A percentile compares a stretch with the other conserved stretches of the same genome.
phyloP scores from a whole-genome alignment of 2,113 vertebrate species.

The Tricholaema leucomelas region DNA sequence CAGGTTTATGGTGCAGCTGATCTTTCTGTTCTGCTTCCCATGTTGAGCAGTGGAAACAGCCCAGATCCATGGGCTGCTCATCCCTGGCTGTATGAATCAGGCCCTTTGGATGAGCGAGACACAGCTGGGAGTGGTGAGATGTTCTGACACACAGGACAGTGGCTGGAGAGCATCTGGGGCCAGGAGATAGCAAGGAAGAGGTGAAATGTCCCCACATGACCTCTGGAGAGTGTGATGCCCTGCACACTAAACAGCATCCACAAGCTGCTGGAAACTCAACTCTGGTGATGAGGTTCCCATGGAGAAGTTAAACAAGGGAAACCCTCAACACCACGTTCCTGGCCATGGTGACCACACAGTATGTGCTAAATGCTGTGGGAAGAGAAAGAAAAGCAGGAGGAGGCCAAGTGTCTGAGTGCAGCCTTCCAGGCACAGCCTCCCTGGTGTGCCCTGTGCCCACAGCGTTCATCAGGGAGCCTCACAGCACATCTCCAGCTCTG shows the following conservation, averaged over 20 bases:
- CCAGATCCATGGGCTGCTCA: not conserved
- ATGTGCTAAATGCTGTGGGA: not conserved
- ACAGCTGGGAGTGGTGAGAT: not conserved
- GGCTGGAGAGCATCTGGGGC: not conserved
- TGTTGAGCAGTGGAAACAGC: not conserved
- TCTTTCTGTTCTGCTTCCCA: not conserved
- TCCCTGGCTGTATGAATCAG: not conserved
- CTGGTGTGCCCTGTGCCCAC: not conserved
- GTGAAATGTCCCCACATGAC: not conserved
- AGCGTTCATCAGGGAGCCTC: not conserved
- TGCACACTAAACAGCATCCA: accelerated
- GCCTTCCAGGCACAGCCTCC: not conserved
- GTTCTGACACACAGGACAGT: not conserved
- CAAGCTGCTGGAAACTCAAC: not conserved
- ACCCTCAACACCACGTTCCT: not conserved
- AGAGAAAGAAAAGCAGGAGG: not conserved
- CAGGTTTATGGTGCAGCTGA: not conserved
- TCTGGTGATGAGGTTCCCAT: not conserved
- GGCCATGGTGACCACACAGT: not conserved
- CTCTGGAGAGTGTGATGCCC: not conserved
- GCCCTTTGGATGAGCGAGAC: not conserved
- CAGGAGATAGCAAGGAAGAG: not conserved
- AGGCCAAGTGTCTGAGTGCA: not conserved
- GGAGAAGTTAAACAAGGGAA: not conserved
- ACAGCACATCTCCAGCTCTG: not conserved